Evolutionary conservation across 2,797 vertebrate genomes (phyloP), one percentile per base, ranked within the genome.

Genomic region (Trichosurus vulpecula): DNA sequence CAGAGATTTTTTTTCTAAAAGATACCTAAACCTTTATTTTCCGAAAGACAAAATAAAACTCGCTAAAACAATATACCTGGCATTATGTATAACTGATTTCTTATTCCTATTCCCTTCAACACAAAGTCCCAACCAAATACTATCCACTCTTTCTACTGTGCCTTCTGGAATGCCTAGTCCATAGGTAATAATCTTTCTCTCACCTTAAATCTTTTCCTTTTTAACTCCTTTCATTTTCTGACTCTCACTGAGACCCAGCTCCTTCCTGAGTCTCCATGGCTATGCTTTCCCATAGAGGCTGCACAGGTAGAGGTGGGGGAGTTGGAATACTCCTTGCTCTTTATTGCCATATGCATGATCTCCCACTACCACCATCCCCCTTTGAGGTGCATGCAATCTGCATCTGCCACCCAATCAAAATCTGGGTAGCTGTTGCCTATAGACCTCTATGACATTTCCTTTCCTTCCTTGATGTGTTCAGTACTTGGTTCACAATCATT

Each of bases 21-120:
- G 66, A 87, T 87, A 25, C 56, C 96, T 92, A 92, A 95, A 95
- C 27, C 30, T 66, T 94, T 54, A 53, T 31, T 54, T 16, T 92
- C 91, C 90, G 52, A 53, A 93, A 92, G 6, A 95, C 93, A 74
- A 93, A 96, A 55, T 47, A 91, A 53, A 54, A 25, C 90, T 89
- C 35, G 29, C 54, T 47, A 54, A 61, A 54, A 19, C 6, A 12
- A n/a, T 54, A 66, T 0, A 22, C 52, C 55, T 51, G 11, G 53
- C 5, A 11, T 56, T 93, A 53, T 35, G 54, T 27, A 55, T 19
- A 55, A 54, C 51, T 74, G n/a, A 74, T 41, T 19, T 16, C n/a
- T 41, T 81, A 41, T 81, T 81, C 16, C 66, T 41, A 81, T 81
- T 47, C n/a, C n/a, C 19, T 25, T 81, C n/a, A 16, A n/a, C n/a